Base-by-base conservation (phyloP, 2,888 invertebrate species). In the Acanthosoma haemorrhoidale region DNA sequence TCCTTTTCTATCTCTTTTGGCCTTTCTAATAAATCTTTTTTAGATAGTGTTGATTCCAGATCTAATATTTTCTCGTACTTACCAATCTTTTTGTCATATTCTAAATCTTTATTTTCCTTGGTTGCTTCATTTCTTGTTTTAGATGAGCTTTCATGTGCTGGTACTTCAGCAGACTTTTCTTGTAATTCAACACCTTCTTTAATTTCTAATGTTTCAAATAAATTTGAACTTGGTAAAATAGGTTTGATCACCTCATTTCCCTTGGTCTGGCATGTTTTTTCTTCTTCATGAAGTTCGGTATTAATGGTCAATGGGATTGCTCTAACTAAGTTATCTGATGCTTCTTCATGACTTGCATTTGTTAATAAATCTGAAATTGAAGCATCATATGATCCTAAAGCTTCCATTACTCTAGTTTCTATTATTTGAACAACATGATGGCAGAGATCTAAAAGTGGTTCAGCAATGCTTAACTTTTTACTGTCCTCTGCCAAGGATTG, bases 361-460 rank as follows among this genome's bases (percentile, higher is more conserved):
- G 72, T 73, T 15, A 72, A 57, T n/a, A 68, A 32, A 51, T 74
- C 72, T 11, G 74, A 70, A n/a, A 60, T 39, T 16, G 66, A 43
- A 11, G 36, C 58, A 29, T 72, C 51, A 25, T 63, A 39, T 4
- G 41, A 34, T 9, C 43, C 60, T 18, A 68, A 71, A 16, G 31
- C 43, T 72, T 72, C 72, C 32, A 72, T 34, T 6, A 59, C 34
- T 15, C 41, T 58, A 18, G 38, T 69, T 60, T 72, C 70, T 31
- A 73, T 73, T 13, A 74, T 70, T 43, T 73, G 70, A n/a, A 72
- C 69, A n/a, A 73, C 72, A 66, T 73, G 68, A 39, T 73, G 70
- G 25, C 73, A 73, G 13, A 82, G 77, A 70, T 79, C 79, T n/a
- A 77, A 77, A 6, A 81, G 75, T 6, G 78, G 77, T 15, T 76